Evolutionary conservation across 2,888 invertebrate genomes (phyloP).

Genomic region (Aphrophora alni): DNA sequence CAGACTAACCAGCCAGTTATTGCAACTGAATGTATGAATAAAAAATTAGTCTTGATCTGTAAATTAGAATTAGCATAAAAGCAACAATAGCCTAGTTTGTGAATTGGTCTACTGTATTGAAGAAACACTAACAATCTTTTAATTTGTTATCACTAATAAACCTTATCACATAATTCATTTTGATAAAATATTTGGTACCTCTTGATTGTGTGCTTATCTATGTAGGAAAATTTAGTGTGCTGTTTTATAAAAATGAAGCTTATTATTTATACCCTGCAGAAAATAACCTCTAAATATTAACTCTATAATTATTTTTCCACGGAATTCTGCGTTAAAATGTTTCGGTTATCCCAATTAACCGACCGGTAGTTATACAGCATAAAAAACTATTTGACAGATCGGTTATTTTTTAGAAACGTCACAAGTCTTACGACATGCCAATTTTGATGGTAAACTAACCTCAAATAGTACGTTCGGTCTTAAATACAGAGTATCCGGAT

Average conservation of each 20-base stretch:
- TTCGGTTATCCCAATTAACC: too few species aligned
- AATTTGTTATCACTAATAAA: not conserved
- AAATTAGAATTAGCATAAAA: not conserved
- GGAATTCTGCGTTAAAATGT: too few species aligned
- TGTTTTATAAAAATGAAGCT: not conserved
- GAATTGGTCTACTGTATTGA: not conserved
- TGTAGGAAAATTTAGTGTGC: not conserved
- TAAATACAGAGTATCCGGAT: too few species aligned
- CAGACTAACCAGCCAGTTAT: too few species aligned
- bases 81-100: not conserved
- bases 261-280: too few species aligned
- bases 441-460: not conserved
- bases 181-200: not conserved
- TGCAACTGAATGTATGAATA: not conserved
- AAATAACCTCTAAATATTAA: too few species aligned
- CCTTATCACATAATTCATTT: not conserved
- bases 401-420: not conserved
- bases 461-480: not conserved
- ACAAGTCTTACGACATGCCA: not conserved
- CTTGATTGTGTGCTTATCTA: not conserved
- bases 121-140: not conserved
- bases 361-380: too few species aligned
- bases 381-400: not conserved
- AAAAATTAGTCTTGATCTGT: not conserved
- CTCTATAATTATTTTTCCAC: too few species aligned